Conservation (phyloP, 64 coral and sea anemone species). For the Hydrozoanthus tunicans region DNA sequence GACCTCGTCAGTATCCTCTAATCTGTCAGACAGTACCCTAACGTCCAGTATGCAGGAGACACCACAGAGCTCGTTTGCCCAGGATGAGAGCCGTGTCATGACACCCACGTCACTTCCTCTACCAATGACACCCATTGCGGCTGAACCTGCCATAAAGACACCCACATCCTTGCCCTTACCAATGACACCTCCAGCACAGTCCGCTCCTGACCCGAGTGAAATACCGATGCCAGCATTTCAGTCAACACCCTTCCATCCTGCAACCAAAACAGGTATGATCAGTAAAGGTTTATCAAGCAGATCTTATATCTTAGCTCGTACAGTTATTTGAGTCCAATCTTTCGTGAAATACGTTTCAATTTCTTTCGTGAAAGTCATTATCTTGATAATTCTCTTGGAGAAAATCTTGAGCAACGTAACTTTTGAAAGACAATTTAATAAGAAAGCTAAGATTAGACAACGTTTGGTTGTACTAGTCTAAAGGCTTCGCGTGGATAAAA, state of each 20-base stretch:
- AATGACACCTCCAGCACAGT: constrained; percentile 52
- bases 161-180: constrained; percentile 74
- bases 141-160: constrained; percentile 27
- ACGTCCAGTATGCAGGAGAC: constrained; percentile 71
- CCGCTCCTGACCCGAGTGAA: constrained; percentile 53
- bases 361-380: too few species aligned
- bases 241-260: constrained; percentile 51
- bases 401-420: too few species aligned
- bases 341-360: too few species aligned
- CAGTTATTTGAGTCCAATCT: too few species aligned
- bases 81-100: constrained; percentile 16
- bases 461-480: too few species aligned
- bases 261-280: neutral
- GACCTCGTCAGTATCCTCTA: constrained; percentile 69
- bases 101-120: constrained; percentile 64
- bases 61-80: constrained; percentile 63
- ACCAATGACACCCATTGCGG: constrained; percentile 38
- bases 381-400: too few species aligned
- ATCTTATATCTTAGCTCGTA: too few species aligned
- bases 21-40: constrained; percentile 72
- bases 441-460: too few species aligned
- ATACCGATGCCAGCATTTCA: constrained; percentile 81
- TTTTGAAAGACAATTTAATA: too few species aligned
- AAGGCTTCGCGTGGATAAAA: too few species aligned
- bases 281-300: neutral